Conservation (phyloP, 2,888 invertebrate genomes). For the Zele albiditarsus region DNA sequence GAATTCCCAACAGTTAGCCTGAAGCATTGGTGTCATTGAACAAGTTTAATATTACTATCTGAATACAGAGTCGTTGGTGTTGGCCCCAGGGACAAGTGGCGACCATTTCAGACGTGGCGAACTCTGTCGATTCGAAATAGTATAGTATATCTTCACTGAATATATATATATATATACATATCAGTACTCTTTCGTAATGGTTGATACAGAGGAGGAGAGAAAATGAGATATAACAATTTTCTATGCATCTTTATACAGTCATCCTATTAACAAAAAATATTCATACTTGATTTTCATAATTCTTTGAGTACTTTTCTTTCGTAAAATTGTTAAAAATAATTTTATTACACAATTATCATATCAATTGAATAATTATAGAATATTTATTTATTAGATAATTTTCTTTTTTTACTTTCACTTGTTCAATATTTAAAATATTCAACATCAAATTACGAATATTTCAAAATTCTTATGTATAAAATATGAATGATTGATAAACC, state of each 20-base stretch:
- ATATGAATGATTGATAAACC: no score
- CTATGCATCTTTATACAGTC: not conserved
- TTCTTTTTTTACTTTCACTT: not conserved
- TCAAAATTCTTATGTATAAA: no score
- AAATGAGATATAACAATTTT: not conserved
- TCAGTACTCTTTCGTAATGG: not conserved
- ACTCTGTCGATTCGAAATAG: conserved; percentile 54
- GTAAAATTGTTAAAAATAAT: no score
- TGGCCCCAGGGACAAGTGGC: conserved; percentile 57
- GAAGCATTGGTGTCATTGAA: conserved; percentile 54
- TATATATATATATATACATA: not conserved
- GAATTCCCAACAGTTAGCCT: conserved; percentile 46
- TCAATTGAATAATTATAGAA: no score
- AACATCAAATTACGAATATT: no score
- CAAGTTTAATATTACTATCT: conserved; percentile 65
- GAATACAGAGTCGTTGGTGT: conserved; percentile 53
- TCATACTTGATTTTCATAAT: not conserved
- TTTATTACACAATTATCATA: no score
- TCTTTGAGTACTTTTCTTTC: no score
- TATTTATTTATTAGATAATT: no score
- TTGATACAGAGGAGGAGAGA: not conserved
- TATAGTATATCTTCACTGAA: conserved; percentile 18
- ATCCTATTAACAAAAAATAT: not conserved
- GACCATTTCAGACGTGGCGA: conserved; percentile 56
- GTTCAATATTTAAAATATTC: no score